A percentile compares a stretch with the other conserved stretches of the same genome.
These are phyloP conservation scores for Corythoichthys haematopterus DNA, from an alignment of 2,113 vertebrate genomes.

Conservation along the genomic window DNA sequence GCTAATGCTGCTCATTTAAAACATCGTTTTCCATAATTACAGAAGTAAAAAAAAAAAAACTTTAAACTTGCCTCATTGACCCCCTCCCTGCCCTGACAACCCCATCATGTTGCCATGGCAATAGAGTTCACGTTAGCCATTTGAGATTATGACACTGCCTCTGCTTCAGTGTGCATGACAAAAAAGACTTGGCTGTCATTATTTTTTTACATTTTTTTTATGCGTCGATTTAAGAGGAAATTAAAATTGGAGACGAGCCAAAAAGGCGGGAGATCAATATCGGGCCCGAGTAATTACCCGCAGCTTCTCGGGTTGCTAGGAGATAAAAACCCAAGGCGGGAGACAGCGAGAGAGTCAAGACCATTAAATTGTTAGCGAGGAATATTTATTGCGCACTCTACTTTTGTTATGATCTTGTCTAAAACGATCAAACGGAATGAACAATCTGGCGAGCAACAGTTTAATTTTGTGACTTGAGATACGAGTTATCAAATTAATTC, in stretches of 20 bases:
- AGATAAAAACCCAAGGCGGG: background rate
- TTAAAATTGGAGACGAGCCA: slow-evolving; percentile 31
- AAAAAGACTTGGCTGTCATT: background rate
- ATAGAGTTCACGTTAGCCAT: slow-evolving; percentile 30
- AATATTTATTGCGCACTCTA: background rate
- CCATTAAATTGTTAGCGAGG: background rate
- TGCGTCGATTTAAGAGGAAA: slow-evolving; percentile 27
- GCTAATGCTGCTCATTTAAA: slow-evolving; percentile 5
- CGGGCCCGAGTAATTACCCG: slow-evolving; percentile 51
- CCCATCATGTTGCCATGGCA: slow-evolving; percentile 41
- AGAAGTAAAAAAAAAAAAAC: background rate
- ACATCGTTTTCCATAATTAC: background rate
- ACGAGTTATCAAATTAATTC: background rate
- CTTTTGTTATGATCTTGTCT: background rate
- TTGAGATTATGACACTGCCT: background rate
- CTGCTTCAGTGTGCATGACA: slow-evolving; percentile 25
- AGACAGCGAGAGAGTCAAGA: slow-evolving; percentile 11
- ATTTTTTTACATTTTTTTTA: background rate
- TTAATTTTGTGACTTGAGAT: background rate
- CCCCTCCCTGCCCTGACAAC: slow-evolving; percentile 4
- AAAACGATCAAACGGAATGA: background rate
- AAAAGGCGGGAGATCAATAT: slow-evolving; percentile 51
- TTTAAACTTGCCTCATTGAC: slow-evolving; percentile 1
- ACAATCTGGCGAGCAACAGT: background rate
- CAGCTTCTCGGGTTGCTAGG: slow-evolving; percentile 59